Base-by-base conservation (phyloP, 2,113 vertebrate genomes). In the Micromys minutus region DNA sequence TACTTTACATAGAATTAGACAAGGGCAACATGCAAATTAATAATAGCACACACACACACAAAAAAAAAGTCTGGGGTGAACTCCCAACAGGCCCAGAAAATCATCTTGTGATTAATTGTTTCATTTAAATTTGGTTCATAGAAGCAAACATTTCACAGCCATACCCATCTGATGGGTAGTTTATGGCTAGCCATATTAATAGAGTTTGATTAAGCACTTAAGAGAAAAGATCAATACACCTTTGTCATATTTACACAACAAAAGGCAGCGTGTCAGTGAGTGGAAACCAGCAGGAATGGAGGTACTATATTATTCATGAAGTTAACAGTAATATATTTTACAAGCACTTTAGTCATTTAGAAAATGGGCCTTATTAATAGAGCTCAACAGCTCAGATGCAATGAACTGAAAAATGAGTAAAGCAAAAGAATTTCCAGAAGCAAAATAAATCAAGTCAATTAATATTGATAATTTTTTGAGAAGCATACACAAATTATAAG, bases 1-100 rank as follows among this genome's bases (percentile, higher is more conserved):
- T 98, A 99, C 98, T 99, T 99, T 98, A 99, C 98, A 97, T 98
- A 98, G 98, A 98, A 98, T 98, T 97, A 98, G 96, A 98, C 97
- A 98, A 97, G 96, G 97, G 97, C 98, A 98, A 98, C 98, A 99
- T 98, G 98, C 98, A 99, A 98, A 98, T 98, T 98, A 98, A 99
- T 98, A 98, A 96, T 98, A 84, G 31, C 96, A 95, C n/a, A 61
- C n/a, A n/a, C n/a, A n/a, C n/a, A n/a, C n/a, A n/a, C n/a, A n/a
- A n/a, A n/a, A n/a, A 93, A 98, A 97, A 98, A 87, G 96, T 97
- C 96, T 97, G 4, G 34, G 57, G 91, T 88, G 93, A 94, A 39
- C 26, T 98, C 97, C 69, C 87, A 85, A 94, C 42, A 67, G 61
- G 74, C 13, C 71, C 87, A 94, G 90, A 98, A 95, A 98, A 95